Evolutionary conservation across 2,888 invertebrate species (phyloP), one percentile per base, ranked within the genome.

Genomic region (Trypoxylon attenuatum): DNA sequence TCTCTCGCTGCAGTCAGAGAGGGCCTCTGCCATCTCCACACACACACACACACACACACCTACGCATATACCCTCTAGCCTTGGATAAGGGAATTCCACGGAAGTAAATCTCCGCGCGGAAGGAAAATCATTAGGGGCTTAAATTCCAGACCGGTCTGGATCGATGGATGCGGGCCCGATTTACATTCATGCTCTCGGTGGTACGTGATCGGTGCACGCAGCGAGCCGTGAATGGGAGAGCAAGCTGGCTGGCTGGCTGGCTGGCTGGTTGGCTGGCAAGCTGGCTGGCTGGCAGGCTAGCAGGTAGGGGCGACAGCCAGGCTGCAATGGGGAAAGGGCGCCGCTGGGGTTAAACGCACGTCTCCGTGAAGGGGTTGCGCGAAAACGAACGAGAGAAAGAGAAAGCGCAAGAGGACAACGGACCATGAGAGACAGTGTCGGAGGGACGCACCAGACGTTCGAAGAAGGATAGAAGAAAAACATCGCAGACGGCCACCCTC

Each of bases 281-380:
- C 38, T 8, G 61, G 56, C 13, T 50, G 45, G 51, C 45, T 38
- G 47, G 53, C 55, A 22, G 38, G 19, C 38, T 8, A 18, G n/a
- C 10, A 16, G 33, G 42, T 22, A 18, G 55, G 19, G 33, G 33
- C 21, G 51, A 27, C 65, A 54, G 46, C n/a, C 25, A 63, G 51
- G 63, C 49, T 59, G 47, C 55, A 27, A 43, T 49, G 19, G 54
- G 38, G 22, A 53, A 61, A 61, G 60, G 57, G 59, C 51, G 67
- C 52, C 73, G 73, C 53, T 52, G 63, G 60, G 73, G 67, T 75
- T 72, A 74, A 73, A 75, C 61, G 73, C 67, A 66, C 65, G 65
- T 76, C 52, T 61, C 52, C 67, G 67, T 69, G 50, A 75, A 74
- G 71, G 66, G 75, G 63, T 75, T 71, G 69, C 63, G 51, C 57